phyloP scores from a whole-genome alignment of 2,113 vertebrate genomes.

The Tapirus terrestris region DNA sequence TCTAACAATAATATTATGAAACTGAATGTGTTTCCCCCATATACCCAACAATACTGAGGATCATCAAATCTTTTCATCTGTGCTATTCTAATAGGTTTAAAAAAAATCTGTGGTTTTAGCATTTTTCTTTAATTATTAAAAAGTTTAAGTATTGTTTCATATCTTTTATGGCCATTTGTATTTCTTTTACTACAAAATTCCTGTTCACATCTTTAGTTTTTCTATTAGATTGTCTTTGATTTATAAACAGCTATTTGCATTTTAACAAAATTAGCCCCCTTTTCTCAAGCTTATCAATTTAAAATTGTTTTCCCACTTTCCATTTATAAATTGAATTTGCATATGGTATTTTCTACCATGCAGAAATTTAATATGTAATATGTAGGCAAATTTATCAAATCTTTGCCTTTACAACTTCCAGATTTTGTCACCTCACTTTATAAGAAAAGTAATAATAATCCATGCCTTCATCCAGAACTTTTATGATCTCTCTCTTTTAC shows the following conservation, averaged over 20 bases:
- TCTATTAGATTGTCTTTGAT: neutral
- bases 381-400: neutral
- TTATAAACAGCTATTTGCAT: neutral
- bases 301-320: neutral
- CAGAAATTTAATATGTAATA: neutral
- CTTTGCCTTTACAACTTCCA: neutral
- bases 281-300: neutral
- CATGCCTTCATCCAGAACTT: neutral
- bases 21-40: neutral
- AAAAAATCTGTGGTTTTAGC: neutral
- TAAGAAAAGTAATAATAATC: neutral
- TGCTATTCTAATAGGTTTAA: neutral
- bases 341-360: neutral
- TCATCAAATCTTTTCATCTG: neutral
- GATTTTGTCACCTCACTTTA: neutral
- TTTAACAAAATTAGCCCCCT: neutral
- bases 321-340: neutral
- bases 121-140: neutral
- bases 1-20: too few species aligned
- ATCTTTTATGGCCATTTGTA: neutral
- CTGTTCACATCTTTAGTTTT: neutral
- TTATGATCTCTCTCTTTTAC: neutral
- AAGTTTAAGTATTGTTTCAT: neutral
- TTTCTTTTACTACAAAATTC: neutral
- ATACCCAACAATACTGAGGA: neutral